These are phyloP conservation scores for Maylandia zebra DNA, from an alignment of 2,113 vertebrate species.

Conservation along the genomic window DNA sequence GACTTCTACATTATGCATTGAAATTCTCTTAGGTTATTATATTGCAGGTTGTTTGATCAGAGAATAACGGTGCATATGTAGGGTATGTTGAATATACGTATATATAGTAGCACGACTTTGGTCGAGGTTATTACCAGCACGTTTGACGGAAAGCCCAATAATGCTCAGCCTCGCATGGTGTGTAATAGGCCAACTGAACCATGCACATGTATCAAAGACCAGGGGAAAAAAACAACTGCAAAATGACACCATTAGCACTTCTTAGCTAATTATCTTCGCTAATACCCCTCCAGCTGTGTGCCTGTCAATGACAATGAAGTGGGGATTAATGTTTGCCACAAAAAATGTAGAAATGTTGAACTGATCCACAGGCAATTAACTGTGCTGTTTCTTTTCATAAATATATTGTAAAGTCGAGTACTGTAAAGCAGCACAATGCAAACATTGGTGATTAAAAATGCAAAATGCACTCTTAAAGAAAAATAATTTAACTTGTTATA, in stretches of 20 bases:
- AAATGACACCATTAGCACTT: conserved; percentile 23
- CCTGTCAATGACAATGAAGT: conserved; percentile 11
- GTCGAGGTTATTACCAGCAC: conserved; percentile 1
- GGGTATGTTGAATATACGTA: background rate
- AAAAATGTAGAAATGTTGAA: background rate
- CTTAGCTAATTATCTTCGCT: conserved; percentile 26
- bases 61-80: background rate
- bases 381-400: background rate
- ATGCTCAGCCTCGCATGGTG: background rate
- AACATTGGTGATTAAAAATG: background rate
- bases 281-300: conserved; percentile 5
- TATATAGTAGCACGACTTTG: conserved; percentile 7
- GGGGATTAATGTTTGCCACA: conserved; percentile 6
- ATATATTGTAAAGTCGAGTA: background rate
- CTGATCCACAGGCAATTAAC: background rate
- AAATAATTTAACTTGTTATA: background rate
- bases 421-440: background rate
- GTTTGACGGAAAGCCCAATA: background rate
- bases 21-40: background rate
- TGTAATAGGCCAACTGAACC: background rate
- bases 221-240: background rate
- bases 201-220: background rate
- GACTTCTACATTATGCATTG: background rate
- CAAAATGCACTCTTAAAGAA: background rate
- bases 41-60: background rate